phyloP scores from a whole-genome alignment of 2,113 vertebrate species.

The Parus major region DNA sequence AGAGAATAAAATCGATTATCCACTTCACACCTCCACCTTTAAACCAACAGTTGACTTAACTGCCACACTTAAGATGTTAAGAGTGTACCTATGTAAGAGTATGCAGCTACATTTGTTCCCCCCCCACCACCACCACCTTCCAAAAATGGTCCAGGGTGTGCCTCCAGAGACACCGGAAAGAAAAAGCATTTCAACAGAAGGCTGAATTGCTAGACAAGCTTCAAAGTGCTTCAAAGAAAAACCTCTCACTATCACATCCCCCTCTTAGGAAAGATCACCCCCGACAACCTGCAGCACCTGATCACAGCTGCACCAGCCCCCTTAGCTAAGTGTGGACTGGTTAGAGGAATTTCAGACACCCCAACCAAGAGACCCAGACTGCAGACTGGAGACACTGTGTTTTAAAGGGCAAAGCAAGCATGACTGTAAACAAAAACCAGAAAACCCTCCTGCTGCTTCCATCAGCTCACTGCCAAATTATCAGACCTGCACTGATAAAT shows the following conservation, averaged over 20 bases:
- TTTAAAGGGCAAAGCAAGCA: conserved; percentile 16
- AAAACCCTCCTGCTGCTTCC: background rate
- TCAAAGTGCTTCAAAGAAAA: background rate
- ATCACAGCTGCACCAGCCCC: background rate
- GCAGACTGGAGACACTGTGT: background rate
- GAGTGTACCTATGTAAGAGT: background rate
- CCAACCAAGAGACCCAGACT: background rate
- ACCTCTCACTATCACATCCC: background rate
- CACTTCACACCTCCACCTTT: background rate
- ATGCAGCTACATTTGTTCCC: background rate
- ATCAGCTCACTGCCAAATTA: background rate
- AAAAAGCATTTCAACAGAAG: background rate
- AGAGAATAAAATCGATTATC: background rate
- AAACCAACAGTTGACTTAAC: background rate
- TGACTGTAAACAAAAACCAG: background rate
- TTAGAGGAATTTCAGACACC: background rate
- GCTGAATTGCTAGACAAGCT: background rate
- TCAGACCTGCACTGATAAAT: background rate
- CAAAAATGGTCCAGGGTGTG: background rate
- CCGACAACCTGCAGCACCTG: background rate
- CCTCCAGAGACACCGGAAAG: background rate
- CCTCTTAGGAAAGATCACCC: background rate
- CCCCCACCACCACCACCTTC: too few relatives aligned
- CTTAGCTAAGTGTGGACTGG: background rate
- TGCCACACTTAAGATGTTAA: background rate